Conservation (phyloP, 2,888 invertebrate species). For the Schizaphis graminum region DNA sequence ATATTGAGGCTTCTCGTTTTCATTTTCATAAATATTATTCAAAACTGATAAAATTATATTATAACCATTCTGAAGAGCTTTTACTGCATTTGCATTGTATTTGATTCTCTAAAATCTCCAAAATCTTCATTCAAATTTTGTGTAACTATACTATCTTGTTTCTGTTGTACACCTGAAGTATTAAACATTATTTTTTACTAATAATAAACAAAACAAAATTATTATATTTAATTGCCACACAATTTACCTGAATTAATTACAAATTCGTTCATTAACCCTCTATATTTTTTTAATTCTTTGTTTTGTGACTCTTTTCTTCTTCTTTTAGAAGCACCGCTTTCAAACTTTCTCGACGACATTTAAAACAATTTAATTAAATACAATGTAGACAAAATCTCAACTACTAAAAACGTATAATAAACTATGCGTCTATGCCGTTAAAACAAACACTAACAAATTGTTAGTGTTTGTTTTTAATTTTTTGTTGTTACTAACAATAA, state of each 20-base stretch:
- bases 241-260: neutral
- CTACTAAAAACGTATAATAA: neutral
- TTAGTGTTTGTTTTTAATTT: too few species aligned
- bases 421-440: too few species aligned
- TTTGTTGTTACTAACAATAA: too few species aligned
- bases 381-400: neutral
- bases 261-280: neutral
- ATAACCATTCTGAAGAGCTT: neutral
- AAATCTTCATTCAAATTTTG: too few species aligned
- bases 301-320: neutral
- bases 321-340: constrained; percentile 4
- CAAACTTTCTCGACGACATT: neutral
- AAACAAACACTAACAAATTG: constrained; percentile 12
- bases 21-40: constrained; percentile 18
- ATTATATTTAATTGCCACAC: too few species aligned
- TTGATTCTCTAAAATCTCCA: too few species aligned
- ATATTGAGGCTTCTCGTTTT: constrained; percentile 3
- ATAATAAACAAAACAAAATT: too few species aligned
- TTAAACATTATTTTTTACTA: too few species aligned
- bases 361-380: neutral
- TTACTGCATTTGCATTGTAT: constrained; percentile 12
- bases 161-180: too few species aligned
- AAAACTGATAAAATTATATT: constrained; percentile 27
- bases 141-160: too few species aligned
- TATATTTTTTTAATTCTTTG: neutral